phyloP scores from a whole-genome alignment of 2,797 vertebrate genomes.

The Peromyscus melanophrys region DNA sequence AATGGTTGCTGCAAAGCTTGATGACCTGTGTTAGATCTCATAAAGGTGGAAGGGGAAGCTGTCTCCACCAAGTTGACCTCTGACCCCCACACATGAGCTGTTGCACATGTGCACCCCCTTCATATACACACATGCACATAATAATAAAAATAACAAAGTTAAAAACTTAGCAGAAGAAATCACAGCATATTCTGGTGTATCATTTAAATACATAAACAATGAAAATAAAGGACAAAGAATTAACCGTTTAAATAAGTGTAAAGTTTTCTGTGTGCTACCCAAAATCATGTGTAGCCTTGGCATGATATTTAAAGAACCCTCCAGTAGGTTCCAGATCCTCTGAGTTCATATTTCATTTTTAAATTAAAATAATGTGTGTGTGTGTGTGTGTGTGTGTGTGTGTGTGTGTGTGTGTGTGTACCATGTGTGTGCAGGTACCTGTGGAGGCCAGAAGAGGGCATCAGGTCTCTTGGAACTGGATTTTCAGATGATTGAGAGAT shows the following conservation, averaged over 20 bases:
- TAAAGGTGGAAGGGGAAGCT: not conserved
- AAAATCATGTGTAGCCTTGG: not conserved
- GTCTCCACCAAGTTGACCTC: not conserved
- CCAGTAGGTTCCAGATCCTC: not conserved
- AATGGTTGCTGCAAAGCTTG: too few species aligned
- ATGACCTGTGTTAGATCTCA: not conserved
- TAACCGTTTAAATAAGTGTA: not conserved
- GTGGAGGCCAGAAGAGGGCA: not conserved
- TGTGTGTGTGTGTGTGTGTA: not conserved
- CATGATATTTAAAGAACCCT: not conserved
- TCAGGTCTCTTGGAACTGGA: not conserved
- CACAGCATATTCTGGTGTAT: not conserved
- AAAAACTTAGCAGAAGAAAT: not conserved
- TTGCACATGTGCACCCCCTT: too few species aligned
- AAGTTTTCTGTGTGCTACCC: not conserved
- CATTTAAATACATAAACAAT: slow-evolving; percentile 6
- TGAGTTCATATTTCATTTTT: not conserved
- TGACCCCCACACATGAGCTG: not conserved
- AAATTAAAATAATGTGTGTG: not conserved
- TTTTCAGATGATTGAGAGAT: not conserved
- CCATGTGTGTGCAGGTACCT: not conserved
- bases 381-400: not conserved
- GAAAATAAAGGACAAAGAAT: not conserved
- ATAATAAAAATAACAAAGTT: not conserved
- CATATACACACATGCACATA: not conserved